A percentile compares a stretch with the other conserved stretches of the same genome.
Evolutionary conservation across 2,888 invertebrate species (phyloP).

Genomic region (Nemotelus nigrinus): DNA sequence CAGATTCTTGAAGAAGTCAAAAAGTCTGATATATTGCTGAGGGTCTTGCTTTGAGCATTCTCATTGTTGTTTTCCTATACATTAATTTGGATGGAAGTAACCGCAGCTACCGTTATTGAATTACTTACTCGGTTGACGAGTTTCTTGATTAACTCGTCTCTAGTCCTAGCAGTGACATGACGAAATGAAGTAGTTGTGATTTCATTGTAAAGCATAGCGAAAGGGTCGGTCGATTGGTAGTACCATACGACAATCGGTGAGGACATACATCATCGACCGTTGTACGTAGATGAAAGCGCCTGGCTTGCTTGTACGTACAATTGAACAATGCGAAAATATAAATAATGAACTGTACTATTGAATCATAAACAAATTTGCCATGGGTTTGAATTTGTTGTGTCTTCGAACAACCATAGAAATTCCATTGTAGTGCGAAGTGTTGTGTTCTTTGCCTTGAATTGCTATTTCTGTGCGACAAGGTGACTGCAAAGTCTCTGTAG

Average conservation of each 20-base stretch:
- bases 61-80: not conserved
- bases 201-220: no score
- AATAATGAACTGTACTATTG: not conserved
- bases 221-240: no score
- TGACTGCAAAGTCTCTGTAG: no score
- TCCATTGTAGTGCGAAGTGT: constrained; percentile 5
- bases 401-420: not conserved
- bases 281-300: no score
- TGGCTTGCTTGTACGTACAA: not conserved
- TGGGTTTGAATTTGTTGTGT: not conserved
- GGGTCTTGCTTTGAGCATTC: not conserved
- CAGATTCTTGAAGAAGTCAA: not conserved
- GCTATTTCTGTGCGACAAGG: no score
- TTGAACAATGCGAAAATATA: constrained; percentile 8
- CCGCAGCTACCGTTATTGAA: constrained; percentile 27
- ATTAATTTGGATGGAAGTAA: constrained; percentile 13
- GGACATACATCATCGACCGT: no score
- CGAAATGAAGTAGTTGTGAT: no score
- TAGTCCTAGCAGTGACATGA: no score
- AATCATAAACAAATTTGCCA: not conserved
- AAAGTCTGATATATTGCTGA: not conserved
- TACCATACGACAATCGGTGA: no score
- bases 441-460: no score
- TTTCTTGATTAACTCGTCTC: no score
- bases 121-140: constrained; percentile 12